Evolutionary conservation across 2,113 vertebrate species (phyloP).

Genomic region (Gopherus evgoodei): DNA sequence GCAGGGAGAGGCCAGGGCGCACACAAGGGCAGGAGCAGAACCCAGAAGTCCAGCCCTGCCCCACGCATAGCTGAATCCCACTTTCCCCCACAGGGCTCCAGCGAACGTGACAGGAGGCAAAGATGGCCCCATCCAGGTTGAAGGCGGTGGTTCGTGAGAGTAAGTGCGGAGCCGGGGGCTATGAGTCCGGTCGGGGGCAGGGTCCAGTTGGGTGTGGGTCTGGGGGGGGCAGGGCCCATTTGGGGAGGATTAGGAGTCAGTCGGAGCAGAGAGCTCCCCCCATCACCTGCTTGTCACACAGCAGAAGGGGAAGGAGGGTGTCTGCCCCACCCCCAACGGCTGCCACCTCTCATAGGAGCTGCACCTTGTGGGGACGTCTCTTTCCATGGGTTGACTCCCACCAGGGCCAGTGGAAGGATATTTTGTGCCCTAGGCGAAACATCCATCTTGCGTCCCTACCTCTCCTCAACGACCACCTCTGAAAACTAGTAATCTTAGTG

Average conservation of each 20-base stretch:
- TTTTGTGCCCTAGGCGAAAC: no score
- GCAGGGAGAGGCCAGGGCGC: background rate
- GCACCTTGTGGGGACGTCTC: no score
- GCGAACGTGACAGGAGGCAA: background rate
- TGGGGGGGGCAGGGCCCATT: background rate
- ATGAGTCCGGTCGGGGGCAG: background rate
- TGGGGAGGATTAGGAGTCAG: background rate
- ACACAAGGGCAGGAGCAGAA: background rate
- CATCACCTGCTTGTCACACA: background rate
- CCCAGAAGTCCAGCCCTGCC: conserved; percentile 32
- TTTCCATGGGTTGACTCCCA: no score
- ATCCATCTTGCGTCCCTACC: no score
- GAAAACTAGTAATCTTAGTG: no score
- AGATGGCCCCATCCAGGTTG: conserved; percentile 84
- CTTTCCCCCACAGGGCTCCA: background rate
- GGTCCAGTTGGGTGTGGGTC: background rate
- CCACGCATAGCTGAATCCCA: background rate
- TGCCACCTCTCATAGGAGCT: no score
- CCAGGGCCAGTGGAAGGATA: no score
- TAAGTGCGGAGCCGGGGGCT: conserved; percentile 65
- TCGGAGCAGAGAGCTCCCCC: no score
- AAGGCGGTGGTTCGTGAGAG: conserved; percentile 85
- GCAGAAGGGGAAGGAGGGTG: background rate
- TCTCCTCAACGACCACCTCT: no score
- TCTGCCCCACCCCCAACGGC: no score